A percentile compares a stretch with the other conserved stretches of the same genome.
These are phyloP conservation scores for Mamestra configurata DNA, from an alignment of 1,140 invertebrate genomes.

Conservation along the genomic window DNA sequence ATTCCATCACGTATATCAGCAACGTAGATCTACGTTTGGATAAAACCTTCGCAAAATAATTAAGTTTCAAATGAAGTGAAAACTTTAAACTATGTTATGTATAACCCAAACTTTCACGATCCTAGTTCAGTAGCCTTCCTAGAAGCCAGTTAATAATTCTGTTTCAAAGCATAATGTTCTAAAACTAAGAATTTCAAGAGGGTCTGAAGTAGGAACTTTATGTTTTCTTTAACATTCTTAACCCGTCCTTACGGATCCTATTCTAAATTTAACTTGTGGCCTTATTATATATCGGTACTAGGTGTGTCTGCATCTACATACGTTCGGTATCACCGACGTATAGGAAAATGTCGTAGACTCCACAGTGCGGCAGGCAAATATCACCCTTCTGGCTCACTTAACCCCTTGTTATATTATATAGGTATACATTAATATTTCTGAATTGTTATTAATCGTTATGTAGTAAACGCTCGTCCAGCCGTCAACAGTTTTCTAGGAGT, in stretches of 20 bases:
- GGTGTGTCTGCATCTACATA: background rate
- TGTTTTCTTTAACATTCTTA: background rate
- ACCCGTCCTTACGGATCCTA: background rate
- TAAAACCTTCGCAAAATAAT: background rate
- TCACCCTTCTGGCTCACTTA: background rate
- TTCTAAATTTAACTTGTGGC: slow-evolving; percentile 22
- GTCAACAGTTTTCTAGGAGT: slow-evolving; percentile 36
- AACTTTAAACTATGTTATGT: background rate
- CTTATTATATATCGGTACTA: background rate
- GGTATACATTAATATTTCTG: background rate
- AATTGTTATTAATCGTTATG: background rate
- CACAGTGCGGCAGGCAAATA: background rate
- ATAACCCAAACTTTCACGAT: background rate
- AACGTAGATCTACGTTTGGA: background rate
- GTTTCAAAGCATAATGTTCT: slow-evolving; percentile 2
- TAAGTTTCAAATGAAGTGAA: too few relatives aligned
- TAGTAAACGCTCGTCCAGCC: slow-evolving; percentile 19
- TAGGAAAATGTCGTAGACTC: background rate
- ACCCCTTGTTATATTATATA: background rate
- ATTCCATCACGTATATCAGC: too few relatives aligned
- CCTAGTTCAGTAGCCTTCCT: background rate
- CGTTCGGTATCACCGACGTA: background rate
- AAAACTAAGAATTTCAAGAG: background rate
- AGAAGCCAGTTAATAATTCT: background rate
- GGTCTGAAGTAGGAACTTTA: background rate